Evolutionary conservation across 2,797 vertebrate genomes (phyloP).

Genomic region (Cossypha polioptera): DNA sequence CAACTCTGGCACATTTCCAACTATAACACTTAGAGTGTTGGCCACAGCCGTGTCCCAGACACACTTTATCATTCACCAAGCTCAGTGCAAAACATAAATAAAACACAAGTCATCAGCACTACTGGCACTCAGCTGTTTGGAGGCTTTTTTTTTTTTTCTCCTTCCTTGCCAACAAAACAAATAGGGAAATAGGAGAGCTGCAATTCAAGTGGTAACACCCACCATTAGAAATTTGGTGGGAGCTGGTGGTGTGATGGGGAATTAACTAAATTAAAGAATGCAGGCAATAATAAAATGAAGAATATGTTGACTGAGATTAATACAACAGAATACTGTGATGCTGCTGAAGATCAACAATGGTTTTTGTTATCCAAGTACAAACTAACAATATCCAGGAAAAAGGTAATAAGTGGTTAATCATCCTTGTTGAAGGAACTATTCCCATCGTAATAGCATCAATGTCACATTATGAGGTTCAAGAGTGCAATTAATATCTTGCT

Average conservation of each 20-base stretch:
- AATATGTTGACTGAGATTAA: neutral
- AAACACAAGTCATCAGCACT: constrained; percentile 12
- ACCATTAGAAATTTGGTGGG: neutral
- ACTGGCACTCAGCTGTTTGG: neutral
- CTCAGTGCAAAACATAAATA: constrained; percentile 51
- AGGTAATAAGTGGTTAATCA: neutral
- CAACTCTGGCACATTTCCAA: constrained; percentile 7
- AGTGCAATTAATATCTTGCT: neutral
- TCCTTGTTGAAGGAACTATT: neutral
- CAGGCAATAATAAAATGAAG: neutral
- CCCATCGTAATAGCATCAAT: neutral
- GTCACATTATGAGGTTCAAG: neutral
- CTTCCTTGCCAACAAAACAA: neutral
- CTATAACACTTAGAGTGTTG: neutral
- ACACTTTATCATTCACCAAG: constrained; percentile 19
- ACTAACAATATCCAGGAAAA: neutral
- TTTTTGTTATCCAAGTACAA: neutral
- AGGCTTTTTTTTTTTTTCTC: neutral
- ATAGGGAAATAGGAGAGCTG: neutral
- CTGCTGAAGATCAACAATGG: neutral
- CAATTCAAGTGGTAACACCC: neutral
- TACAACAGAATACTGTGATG: neutral
- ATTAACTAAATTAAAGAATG: neutral
- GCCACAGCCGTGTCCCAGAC: neutral
- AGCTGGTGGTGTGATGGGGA: neutral